Percentiles rank a stretch among this genome's conserved stretches.
Evolutionary conservation across 2,797 vertebrate genomes (phyloP).

Genomic region (Pseudocheirus occidentalis): DNA sequence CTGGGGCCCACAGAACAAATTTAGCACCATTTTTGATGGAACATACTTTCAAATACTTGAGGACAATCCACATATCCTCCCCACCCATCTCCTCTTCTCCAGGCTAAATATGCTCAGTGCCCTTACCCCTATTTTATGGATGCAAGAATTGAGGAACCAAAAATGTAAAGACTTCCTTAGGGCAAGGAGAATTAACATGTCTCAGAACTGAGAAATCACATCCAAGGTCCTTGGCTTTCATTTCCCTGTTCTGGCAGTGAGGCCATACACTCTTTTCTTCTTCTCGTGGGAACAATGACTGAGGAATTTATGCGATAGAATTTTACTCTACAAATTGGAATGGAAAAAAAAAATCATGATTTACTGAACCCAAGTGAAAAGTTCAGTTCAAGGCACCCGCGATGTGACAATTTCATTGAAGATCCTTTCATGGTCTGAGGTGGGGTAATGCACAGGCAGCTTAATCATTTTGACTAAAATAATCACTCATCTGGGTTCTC

Average conservation of each 20-base stretch:
- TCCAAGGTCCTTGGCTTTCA: background rate
- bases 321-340: slow-evolving; percentile 34
- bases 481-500: background rate
- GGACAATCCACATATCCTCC: background rate
- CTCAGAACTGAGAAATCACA: slow-evolving; percentile 2
- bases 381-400: slow-evolving; percentile 22
- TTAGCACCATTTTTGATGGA: background rate
- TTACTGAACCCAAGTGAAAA: slow-evolving; percentile 50
- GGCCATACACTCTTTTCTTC: slow-evolving; percentile 9
- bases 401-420: slow-evolving; percentile 59
- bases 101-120: background rate
- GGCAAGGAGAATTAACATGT: background rate
- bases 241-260: background rate
- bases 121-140: slow-evolving; percentile 30
- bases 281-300: slow-evolving; percentile 35
- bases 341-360: slow-evolving; percentile 22
- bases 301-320: slow-evolving; percentile 39
- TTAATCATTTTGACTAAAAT: background rate
- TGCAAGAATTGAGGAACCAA: slow-evolving; percentile 5
- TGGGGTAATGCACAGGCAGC: slow-evolving; percentile 40
- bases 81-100: background rate
- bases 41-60: background rate
- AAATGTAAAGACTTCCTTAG: background rate
- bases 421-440: slow-evolving; percentile 18
- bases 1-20: background rate